Evolutionary conservation across 2,888 invertebrate genomes (phyloP), one percentile per base, ranked within the genome.

Genomic region (Himalopsyche anomala): DNA sequence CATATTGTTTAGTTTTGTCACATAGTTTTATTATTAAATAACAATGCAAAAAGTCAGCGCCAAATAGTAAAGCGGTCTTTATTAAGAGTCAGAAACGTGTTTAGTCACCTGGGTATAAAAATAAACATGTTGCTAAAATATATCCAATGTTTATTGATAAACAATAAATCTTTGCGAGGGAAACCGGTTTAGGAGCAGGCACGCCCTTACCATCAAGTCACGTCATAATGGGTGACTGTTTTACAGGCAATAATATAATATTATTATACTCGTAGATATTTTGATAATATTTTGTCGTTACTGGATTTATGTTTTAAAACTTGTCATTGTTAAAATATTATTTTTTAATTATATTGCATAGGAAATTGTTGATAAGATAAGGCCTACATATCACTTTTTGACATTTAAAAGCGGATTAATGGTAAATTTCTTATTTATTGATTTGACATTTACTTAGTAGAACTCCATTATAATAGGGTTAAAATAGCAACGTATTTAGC

Each of bases 141-240:
- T 28, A 40, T 80, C 11, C 15, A 80, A 28, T 28, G n/a, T 40
- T 28, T 36, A 40, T 80, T 80, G 40, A 40, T 36, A 15, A 17
- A 36, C 28, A 79, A 79, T 79, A 79, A 80, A 9, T 80, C 15
- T 40, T 36, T 17, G n/a, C 38, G 40, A 36, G 5, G 28, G 40
- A 80, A 80, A 84, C 84, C 80, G 84, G 84, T 84, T 84, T 84
- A 36, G 15, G 51, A 79, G 17, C 62, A 54, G 55, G 62, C 84
- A 80, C 84, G 80, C 84, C 84, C 84, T 56, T 36, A 8, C 80
- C 42, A 45, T 69, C 19, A 28, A 79, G 36, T 51, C 56, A 56
- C 40, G 5, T 36, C 38, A 42, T n/a, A 5, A 19, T 62, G 62
- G 62, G 62, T 8, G 62, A 62, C 62, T 62, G 8, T 45, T 45